phyloP scores from a whole-genome alignment of 2,888 invertebrate genomes.

The Macrophya annulata region DNA sequence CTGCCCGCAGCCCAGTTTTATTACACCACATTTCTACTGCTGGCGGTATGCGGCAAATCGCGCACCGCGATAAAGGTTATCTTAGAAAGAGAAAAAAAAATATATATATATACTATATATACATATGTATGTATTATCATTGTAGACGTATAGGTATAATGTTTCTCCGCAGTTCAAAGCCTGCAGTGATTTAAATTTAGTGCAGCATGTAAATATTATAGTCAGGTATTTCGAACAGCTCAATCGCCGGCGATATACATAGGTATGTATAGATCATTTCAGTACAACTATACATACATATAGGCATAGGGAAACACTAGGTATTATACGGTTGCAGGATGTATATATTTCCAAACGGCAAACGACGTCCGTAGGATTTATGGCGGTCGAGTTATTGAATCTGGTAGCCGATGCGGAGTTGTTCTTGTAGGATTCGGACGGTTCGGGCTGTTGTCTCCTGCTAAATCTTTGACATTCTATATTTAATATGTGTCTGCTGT shows the following conservation, averaged over 20 bases:
- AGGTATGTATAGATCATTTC: neutral
- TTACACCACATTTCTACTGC: slow-evolving; percentile 65
- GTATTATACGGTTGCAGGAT: neutral
- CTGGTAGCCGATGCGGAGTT: slow-evolving; percentile 58
- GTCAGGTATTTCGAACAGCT: neutral
- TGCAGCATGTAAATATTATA: neutral
- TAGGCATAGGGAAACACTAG: neutral
- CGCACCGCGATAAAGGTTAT: neutral
- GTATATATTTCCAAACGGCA: slow-evolving; percentile 2
- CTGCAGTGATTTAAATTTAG: no score
- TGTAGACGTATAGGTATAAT: no score
- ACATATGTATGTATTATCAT: no score
- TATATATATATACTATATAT: no score
- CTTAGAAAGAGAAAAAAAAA: neutral
- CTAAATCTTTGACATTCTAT: slow-evolving; percentile 76
- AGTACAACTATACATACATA: neutral
- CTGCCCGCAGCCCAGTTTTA: slow-evolving; percentile 79
- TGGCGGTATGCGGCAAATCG: neutral
- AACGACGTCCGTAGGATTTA: slow-evolving; percentile 66
- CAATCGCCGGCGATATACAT: neutral
- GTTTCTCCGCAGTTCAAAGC: neutral
- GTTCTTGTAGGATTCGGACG: slow-evolving; percentile 5
- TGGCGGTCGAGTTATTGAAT: slow-evolving; percentile 75
- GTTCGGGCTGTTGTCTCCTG: slow-evolving; percentile 68
- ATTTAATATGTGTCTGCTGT: slow-evolving; percentile 73